Conservation (phyloP, 2,797 vertebrate genomes). For the Erithacus rubecula region DNA sequence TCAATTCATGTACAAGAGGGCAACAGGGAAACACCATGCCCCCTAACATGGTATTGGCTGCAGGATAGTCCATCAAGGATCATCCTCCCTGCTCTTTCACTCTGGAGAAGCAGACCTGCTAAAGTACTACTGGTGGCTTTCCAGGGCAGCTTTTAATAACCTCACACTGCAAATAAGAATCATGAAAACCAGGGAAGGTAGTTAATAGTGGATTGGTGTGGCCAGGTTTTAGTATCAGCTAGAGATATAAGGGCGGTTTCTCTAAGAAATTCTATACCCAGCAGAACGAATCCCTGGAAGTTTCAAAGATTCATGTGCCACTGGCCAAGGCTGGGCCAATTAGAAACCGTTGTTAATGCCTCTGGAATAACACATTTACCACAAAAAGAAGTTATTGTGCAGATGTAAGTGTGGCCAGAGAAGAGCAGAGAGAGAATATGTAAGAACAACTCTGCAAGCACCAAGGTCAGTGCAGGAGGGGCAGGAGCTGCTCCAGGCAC, state of each 20-base stretch:
- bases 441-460: not conserved
- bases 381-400: not conserved
- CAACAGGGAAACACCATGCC: accelerated
- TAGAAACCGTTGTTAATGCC: not conserved
- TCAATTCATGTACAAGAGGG: accelerated
- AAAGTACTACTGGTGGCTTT: not conserved
- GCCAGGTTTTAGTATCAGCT: not conserved
- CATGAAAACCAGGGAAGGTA: not conserved
- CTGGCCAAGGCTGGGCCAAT: too few relatives aligned
- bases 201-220: not conserved
- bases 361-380: not conserved
- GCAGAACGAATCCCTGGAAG: not conserved
- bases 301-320: not conserved
- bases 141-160: not conserved
- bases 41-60: accelerated
- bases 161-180: not conserved
- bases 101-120: not conserved
- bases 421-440: not conserved
- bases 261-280: not conserved
- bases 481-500: accelerated
- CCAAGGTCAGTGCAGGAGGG: not conserved
- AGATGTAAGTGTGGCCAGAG: not conserved
- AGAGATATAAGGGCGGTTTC: not conserved
- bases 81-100: not conserved
- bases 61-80: not conserved